phyloP scores from a whole-genome alignment of 1,140 invertebrate genomes.

The Coelopa frigida region DNA sequence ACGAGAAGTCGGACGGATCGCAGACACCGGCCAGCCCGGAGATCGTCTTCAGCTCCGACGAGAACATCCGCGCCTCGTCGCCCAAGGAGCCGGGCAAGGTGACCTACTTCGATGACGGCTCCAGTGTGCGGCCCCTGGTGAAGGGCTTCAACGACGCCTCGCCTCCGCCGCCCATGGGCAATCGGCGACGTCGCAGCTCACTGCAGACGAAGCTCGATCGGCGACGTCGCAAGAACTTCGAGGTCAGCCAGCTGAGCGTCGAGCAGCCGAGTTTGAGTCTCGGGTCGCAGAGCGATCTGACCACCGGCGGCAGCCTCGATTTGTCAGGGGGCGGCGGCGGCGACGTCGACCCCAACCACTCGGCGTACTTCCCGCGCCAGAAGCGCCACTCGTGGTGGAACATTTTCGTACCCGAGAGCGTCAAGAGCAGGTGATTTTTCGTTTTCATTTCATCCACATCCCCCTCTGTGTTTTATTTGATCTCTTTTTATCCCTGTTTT shows the following conservation, averaged over 20 bases:
- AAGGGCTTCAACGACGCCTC: constrained; percentile 21
- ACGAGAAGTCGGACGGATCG: constrained; percentile 40
- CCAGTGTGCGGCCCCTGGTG: constrained; percentile 18
- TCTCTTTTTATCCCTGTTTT: constrained; percentile 5
- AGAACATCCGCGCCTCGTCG: constrained; percentile 37
- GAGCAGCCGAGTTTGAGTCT: constrained; percentile 24
- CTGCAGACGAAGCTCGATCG: constrained; percentile 65
- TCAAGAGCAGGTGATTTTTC: constrained; percentile 52
- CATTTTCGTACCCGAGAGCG: constrained; percentile 67
- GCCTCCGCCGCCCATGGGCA: constrained; percentile 25
- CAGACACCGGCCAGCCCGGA: constrained; percentile 31
- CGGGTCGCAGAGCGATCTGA: constrained; percentile 35
- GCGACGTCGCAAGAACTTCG: constrained; percentile 58
- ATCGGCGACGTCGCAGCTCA: constrained; percentile 57
- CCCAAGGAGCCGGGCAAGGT: constrained; percentile 38
- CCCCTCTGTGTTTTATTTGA: background rate
- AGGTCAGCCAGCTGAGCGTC: constrained; percentile 43
- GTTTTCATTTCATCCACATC: background rate
- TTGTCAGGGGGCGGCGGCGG: constrained; percentile 16
- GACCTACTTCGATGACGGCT: constrained; percentile 39
- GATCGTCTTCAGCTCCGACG: constrained; percentile 36
- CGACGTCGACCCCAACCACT: constrained; percentile 35
- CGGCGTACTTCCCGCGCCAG: constrained; percentile 51
- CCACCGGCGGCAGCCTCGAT: constrained; percentile 29
- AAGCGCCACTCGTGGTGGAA: constrained; percentile 81